Base-by-base conservation (phyloP, 2,888 invertebrate species). In the Chamaedrilus cognettii region DNA sequence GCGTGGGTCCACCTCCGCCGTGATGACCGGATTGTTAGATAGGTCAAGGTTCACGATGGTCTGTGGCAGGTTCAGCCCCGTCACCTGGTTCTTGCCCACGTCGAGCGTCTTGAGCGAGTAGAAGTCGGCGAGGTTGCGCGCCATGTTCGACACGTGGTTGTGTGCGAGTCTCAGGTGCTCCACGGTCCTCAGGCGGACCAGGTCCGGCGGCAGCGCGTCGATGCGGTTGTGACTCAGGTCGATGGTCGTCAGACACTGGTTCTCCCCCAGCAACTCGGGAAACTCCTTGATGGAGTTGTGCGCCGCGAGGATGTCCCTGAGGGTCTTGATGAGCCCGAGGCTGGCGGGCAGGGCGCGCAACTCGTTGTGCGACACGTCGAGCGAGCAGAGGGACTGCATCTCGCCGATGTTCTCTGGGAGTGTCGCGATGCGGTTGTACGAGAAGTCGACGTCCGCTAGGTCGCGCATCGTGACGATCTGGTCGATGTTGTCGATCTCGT, bases 321-420 rank as follows among this genome's bases (percentile, higher is more conserved):
- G 74, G 0, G 75, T 72, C 5, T 74, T 63, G 15, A 78, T 73
- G 19, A 77, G 68, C 61, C 75, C 76, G 31, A 82, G 75, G 23
- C 70, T 70, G 65, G 78, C 78, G 23, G 67, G 67, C 23, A 67
- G 51, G 3, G 35, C 57, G 19, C 23, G 32, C 5, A 66, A 23
- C n/a, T 63, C 55, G 70, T 82, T 82, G 42, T 75, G 70, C 4
- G 80, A 78, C 1, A 81, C 67, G 64, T 81, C 77, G 2, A 82
- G 66, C 0, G 74, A 72, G 7, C 74, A 71, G n/a, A 82, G 74
- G 15, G 77, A 70, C 66, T 78, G 77, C 79, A 82, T 77, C 11
- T 77, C 72, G 30, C 74, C 74, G 3, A 82, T 77, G 49, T 79
- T 77, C 0, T 76, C 77, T 2, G 81, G 81, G 11, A 82, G 72